These are phyloP conservation scores for Carapus acus DNA, from an alignment of 2,797 vertebrate genomes.

Conservation along the genomic window DNA sequence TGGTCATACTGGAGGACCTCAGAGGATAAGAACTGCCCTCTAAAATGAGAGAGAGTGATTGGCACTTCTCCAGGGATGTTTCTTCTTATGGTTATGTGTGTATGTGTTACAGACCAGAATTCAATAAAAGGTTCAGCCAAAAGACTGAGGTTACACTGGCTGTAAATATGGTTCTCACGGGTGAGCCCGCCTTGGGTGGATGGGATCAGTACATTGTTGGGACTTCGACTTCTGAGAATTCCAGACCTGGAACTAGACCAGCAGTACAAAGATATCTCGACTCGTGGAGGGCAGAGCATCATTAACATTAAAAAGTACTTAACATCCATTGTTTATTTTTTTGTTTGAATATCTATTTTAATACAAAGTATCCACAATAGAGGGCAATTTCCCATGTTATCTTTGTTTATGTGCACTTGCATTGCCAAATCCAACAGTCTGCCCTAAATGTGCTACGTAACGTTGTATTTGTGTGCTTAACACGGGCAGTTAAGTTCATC, in stretches of 20 bases:
- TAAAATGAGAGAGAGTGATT: slow-evolving; percentile 43
- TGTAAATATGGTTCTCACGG: slow-evolving; percentile 65
- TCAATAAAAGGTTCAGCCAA: slow-evolving; percentile 62
- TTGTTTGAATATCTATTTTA: too few species aligned
- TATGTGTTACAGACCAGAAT: slow-evolving; percentile 44
- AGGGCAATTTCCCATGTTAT: too few species aligned
- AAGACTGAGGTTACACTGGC: slow-evolving; percentile 54
- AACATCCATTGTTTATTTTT: too few species aligned
- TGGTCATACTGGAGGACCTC: slow-evolving; percentile 41
- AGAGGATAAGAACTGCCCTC: slow-evolving; percentile 55
- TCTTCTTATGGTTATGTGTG: slow-evolving; percentile 24
- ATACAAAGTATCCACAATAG: too few species aligned
- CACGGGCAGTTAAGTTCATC: slow-evolving; percentile 21
- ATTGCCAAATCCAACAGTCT: not conserved
- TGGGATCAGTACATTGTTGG: slow-evolving; percentile 53
- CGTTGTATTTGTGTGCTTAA: slow-evolving; percentile 1
- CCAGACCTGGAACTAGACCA: slow-evolving; percentile 35
- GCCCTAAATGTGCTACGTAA: slow-evolving; percentile 14
- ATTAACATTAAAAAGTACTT: not conserved
- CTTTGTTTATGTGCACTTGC: slow-evolving; percentile 1
- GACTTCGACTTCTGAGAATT: slow-evolving; percentile 50
- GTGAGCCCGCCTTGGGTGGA: slow-evolving; percentile 25
- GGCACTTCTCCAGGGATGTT: slow-evolving; percentile 54
- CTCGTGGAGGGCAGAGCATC: slow-evolving; percentile 22
- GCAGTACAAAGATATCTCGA: slow-evolving; percentile 29